These are phyloP conservation scores for Aelia acuminata DNA, from an alignment of 2,888 invertebrate genomes.

Conservation along the genomic window DNA sequence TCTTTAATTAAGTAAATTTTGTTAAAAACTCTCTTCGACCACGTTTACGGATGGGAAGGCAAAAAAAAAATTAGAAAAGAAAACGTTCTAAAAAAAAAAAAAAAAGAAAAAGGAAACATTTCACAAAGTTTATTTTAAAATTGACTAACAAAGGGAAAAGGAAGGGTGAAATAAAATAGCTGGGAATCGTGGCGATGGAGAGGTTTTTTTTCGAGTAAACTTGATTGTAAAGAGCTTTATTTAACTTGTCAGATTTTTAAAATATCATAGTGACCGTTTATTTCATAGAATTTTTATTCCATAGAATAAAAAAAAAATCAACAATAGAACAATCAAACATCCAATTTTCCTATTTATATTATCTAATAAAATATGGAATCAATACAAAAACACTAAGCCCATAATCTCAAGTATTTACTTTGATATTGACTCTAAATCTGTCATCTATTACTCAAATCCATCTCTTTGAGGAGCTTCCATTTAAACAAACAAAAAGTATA, in stretches of 20 bases:
- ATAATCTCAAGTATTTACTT: too few species aligned
- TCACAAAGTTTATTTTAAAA: conserved; percentile 40
- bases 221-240: conserved; percentile 20
- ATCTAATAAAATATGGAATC: too few species aligned
- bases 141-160: conserved; percentile 1
- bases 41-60: conserved; percentile 38
- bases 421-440: too few species aligned
- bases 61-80: conserved; percentile 34
- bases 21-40: conserved; percentile 49
- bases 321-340: too few species aligned
- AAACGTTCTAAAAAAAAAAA: conserved; percentile 7
- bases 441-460: too few species aligned
- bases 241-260: background rate
- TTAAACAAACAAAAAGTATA: too few species aligned
- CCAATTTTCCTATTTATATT: too few species aligned
- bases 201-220: background rate
- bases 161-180: conserved; percentile 2
- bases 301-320: background rate
- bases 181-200: background rate
- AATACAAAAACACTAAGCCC: too few species aligned
- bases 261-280: background rate
- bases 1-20: conserved; percentile 49
- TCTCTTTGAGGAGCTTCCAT: too few species aligned
- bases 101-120: conserved; percentile 23
- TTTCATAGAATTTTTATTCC: background rate